These are phyloP conservation scores for Fopius arisanus DNA, from an alignment of 1,140 invertebrate species.

Conservation along the genomic window DNA sequence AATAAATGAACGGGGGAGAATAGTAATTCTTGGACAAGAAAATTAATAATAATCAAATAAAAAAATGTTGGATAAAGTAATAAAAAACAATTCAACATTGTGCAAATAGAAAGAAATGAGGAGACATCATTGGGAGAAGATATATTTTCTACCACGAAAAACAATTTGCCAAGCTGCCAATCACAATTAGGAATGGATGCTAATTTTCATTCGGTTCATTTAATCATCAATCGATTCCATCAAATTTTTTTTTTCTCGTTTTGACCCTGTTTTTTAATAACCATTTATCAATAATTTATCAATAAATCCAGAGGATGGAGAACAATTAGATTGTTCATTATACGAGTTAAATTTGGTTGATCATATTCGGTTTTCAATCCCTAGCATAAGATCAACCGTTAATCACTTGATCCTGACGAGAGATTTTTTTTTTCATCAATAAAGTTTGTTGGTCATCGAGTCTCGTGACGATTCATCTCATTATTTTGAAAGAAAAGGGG, in stretches of 20 bases:
- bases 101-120: slow-evolving; percentile 48
- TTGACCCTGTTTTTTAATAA: slow-evolving; percentile 15
- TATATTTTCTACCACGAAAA: slow-evolving; percentile 45
- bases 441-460: neutral
- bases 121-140: slow-evolving; percentile 53
- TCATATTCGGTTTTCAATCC: neutral
- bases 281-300: slow-evolving; percentile 33
- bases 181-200: neutral
- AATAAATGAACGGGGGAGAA: slow-evolving; percentile 32
- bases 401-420: neutral
- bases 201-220: slow-evolving; percentile 9
- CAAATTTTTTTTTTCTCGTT: slow-evolving; percentile 21
- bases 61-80: slow-evolving; percentile 36
- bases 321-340: neutral
- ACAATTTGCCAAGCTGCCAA: slow-evolving; percentile 33
- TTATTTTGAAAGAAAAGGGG: too few relatives aligned
- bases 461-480: neutral
- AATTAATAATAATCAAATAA: slow-evolving; percentile 45
- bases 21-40: slow-evolving; percentile 32
- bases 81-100: slow-evolving; percentile 52
- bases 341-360: slow-evolving; percentile 4
- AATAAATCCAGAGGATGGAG: slow-evolving; percentile 11
- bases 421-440: slow-evolving; percentile 9
- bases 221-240: neutral
- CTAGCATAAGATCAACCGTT: neutral